Base-by-base conservation (phyloP, 2,888 invertebrate species). In the Euplagia quadripunctaria region DNA sequence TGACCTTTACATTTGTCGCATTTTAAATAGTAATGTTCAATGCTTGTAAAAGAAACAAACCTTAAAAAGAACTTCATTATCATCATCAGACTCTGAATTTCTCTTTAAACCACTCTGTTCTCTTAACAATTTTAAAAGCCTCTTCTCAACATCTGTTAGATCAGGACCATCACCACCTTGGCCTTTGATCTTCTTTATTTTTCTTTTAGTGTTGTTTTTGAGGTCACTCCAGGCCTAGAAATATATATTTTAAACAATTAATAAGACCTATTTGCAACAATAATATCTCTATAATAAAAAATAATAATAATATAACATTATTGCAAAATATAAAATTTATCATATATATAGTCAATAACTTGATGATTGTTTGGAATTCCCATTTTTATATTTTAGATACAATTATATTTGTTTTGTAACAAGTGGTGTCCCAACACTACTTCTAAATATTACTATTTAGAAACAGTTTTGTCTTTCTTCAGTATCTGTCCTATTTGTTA, bases 151-250 rank as follows among this genome's bases (percentile, higher is more conserved):
- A 9, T 72, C 65, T 69, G 77, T 73, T 12, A 78, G 14, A 6
- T 55, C 64, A 31, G 72, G 61, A 11, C 75, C 42, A 5, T 71
- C 51, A 31, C 71, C 67, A 9, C 71, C 49, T 68, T 71, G 65
- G 5, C 68, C 64, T 63, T 72, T 72, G 31, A 74, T 74, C n/a
- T 67, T 71, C 7, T 43, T 71, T 17, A 69, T 14, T 79, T 85
- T 85, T 17, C 66, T 82, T 31, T 71, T 81, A 9, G 79, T 80
- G 46, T 85, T 82, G 31, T 79, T 85, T 72, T 85, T 85, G 3
- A 80, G 77, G n/a, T 85, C 85, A 71, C 81, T 83, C 85, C 85
- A 84, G n/a, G 75, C 76, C 85, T 84, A 65, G 68, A 78, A 79
- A 55, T 20, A 49, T 31, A 41, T 17, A 9, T 52, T 42, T 42